Evolutionary conservation across 2,888 invertebrate genomes (phyloP).

Genomic region (Heterodera filipjevi): DNA sequence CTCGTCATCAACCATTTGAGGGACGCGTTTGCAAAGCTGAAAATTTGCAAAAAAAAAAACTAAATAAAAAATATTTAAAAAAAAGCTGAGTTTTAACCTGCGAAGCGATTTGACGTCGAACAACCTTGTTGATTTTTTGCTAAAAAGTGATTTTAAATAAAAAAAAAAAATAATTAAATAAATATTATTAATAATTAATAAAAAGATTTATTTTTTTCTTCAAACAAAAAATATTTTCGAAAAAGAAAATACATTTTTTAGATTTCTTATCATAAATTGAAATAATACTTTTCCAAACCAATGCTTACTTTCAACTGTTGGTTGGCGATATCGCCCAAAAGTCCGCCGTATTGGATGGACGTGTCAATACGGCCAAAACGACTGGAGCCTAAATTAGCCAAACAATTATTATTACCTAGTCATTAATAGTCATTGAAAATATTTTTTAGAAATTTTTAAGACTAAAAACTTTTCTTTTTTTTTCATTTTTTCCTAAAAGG

Average conservation of each 20-base stretch:
- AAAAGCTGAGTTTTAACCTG: not conserved
- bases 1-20: constrained; percentile 53
- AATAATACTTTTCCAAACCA: too few relatives aligned
- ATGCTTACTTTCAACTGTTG: constrained; percentile 41
- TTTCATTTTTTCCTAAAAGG: too few relatives aligned
- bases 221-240: not conserved
- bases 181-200: too few relatives aligned
- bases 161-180: too few relatives aligned
- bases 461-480: too few relatives aligned
- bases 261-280: too few relatives aligned
- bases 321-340: constrained; percentile 56
- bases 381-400: constrained; percentile 19
- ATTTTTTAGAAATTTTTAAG: too few relatives aligned
- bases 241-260: too few relatives aligned
- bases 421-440: too few relatives aligned
- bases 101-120: not conserved
- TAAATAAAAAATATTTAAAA: not conserved
- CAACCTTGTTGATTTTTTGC: constrained; percentile 10
- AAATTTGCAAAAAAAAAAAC: not conserved
- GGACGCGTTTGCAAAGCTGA: constrained; percentile 54
- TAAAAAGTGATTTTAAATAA: not conserved
- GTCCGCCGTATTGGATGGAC: constrained; percentile 57
- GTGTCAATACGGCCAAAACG: constrained; percentile 52
- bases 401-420: too few relatives aligned
- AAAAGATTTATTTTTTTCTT: too few relatives aligned